Evolutionary conservation across 2,888 invertebrate genomes (phyloP), one percentile per base, ranked within the genome.

Genomic region (Alviniconcha strummeri): DNA sequence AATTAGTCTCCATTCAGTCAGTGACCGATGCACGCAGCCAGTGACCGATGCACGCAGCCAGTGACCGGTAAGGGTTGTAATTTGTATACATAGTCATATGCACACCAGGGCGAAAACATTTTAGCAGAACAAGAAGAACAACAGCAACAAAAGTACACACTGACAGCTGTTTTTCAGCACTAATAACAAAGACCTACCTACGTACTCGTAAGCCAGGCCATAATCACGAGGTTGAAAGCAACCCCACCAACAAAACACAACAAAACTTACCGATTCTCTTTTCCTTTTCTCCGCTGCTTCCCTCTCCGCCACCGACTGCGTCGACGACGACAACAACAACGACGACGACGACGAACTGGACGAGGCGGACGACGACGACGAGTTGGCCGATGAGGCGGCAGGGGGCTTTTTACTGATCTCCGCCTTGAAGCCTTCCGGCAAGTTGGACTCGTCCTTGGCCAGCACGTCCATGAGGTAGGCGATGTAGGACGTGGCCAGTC

Each of bases 391-490:
- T 0, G 83, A 56, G 6, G 77, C 81, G 0, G 19, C 54, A 5
- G 80, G 55, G 9, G 90, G 88, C 87, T 93, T 93, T 87, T 92
- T 92, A 76, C 94, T 94, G 94, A 98, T 95, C 91, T 98, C 98
- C 0, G 98, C 98, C 82, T 97, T 95, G 94, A 98, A 98, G n/a
- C 91, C 97, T 6, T 88, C 88, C 19, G 90, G 89, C 76, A 92
- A 86, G 0, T 97, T 96, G 52, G 95, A 94, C 79, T 96, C 97
- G 91, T 97, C 97, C 83, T 97, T 97, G 92, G 97, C 92, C 89
- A 99, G 94, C 1, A 98, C 97, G 88, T 97, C 96, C 94, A 97
- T 97, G 83, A 99, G 95, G 94, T 98, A 98, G 7, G 97, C 96
- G 89, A 93, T 93, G 86, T 93, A 93, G 86, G 92, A 92, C 54